phyloP scores from a whole-genome alignment of 1,140 invertebrate species.

The Drosophila neocordata region DNA sequence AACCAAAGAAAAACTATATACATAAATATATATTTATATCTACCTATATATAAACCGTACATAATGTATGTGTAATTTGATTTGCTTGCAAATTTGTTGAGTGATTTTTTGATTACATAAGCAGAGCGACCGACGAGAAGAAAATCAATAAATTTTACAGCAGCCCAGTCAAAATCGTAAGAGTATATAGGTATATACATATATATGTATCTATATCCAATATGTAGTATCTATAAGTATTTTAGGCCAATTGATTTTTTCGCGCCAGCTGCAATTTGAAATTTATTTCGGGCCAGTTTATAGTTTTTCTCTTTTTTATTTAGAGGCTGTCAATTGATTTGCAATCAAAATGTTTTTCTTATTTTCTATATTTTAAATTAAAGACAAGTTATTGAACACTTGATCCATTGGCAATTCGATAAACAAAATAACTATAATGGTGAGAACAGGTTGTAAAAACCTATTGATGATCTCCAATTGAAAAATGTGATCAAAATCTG shows the following conservation, averaged over 20 bases:
- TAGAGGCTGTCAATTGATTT: conserved; percentile 12
- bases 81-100: conserved; percentile 72
- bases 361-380: background rate
- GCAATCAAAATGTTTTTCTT: conserved; percentile 40
- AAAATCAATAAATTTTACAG: conserved; percentile 51
- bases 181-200: too few species aligned
- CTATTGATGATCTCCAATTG: conserved; percentile 22
- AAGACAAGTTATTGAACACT: background rate
- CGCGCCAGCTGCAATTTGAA: conserved; percentile 21
- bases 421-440: conserved; percentile 6
- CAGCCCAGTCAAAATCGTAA: conserved; percentile 15
- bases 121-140: conserved; percentile 31
- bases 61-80: conserved; percentile 67
- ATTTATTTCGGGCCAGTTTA: conserved; percentile 29
- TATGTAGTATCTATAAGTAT: background rate
- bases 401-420: conserved; percentile 24
- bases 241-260: conserved; percentile 37
- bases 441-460: conserved; percentile 35
- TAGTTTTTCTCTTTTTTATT: background rate
- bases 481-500: background rate
- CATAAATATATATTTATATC: conserved; percentile 1
- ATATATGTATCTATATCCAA: too few species aligned
- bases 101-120: conserved; percentile 67
- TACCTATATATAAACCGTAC: conserved; percentile 21
- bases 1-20: conserved; percentile 4